Percentiles rank a stretch among this genome's conserved stretches.
phyloP scores from a whole-genome alignment of 2,113 vertebrate genomes.

The Channa maculata region DNA sequence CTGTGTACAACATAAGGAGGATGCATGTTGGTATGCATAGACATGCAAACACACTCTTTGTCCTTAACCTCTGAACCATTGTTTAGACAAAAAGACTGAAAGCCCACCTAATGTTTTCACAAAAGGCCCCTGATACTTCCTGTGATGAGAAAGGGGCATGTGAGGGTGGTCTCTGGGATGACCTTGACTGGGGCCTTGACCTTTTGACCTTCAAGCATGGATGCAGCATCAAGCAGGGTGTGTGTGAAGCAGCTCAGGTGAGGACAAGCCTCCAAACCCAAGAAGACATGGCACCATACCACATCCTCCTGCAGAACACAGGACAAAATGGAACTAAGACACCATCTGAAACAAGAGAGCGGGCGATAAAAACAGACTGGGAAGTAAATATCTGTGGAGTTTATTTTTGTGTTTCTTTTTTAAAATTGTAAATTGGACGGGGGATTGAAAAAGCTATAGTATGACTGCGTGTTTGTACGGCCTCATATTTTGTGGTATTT shows the following conservation, averaged over 20 bases:
- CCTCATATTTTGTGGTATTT: constrained; percentile 23
- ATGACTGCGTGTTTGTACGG: constrained; percentile 62
- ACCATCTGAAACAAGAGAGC: constrained; percentile 38
- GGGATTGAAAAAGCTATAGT: constrained; percentile 54
- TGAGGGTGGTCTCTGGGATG: constrained; percentile 49
- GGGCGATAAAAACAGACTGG: constrained; percentile 50
- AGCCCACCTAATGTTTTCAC: constrained; percentile 58
- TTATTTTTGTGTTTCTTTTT: constrained; percentile 78
- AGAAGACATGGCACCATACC: constrained; percentile 41
- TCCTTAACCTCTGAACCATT: constrained; percentile 64
- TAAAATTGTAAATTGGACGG: constrained; percentile 62
- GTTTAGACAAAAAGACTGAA: constrained; percentile 62
- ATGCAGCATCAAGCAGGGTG: constrained; percentile 1
- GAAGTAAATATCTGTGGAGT: constrained; percentile 75
- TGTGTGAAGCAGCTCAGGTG: constrained; percentile 46
- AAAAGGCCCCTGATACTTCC: constrained; percentile 44
- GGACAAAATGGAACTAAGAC: constrained; percentile 36
- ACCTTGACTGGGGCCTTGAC: constrained; percentile 54
- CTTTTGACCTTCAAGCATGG: constrained; percentile 51
- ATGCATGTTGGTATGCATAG: constrained; percentile 60
- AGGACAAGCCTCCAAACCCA: constrained; percentile 22
- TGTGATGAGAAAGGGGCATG: constrained; percentile 31
- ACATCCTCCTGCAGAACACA: constrained; percentile 50
- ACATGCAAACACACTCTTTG: constrained; percentile 56
- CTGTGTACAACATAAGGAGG: constrained; percentile 49